Base-by-base conservation (phyloP, 2,113 vertebrate species). In the Cathartes aura region DNA sequence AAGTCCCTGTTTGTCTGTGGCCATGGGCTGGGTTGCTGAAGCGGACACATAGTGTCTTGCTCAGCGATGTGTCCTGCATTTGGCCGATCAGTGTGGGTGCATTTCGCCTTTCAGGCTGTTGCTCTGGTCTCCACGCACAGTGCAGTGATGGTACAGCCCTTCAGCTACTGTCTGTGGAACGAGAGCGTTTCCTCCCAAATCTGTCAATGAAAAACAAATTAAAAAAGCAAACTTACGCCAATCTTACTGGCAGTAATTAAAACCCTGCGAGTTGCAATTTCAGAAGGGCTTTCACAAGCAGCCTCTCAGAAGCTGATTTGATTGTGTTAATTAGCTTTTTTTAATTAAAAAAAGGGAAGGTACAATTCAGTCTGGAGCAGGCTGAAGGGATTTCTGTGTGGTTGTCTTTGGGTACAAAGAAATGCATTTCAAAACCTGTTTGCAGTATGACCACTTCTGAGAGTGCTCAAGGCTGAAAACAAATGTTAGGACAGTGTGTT, bases 41-140 rank as follows among this genome's bases (percentile, higher is more conserved):
- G 47, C 2, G 0, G 43, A 21, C 5, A 8, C 0, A 0, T 9
- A 22, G 13, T 26, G 6, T 34, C 23, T 47, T 5, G 11, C 38
- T 34, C 48, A 15, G 42, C 2, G 2, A 16, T 30, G 14, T n/a
- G 40, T 52, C 11, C 34, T 74, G 34, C 8, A 5, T 56, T 73
- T 34, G 43, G 15, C 24, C 29, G 20, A 18, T 21, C 29, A 11
- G 19, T 3, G 7, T 22, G 21, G 38, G 34, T 47, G 32, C 38
- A 5, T 60, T 64, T 80, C 1, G 1, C 38, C 10, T 59, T 60
- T 60, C 48, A 15, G 13, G 27, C 45, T n/a, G 27, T 42, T 0
- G 0, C 40, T 22, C 11, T 55, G 11, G 21, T 34, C 29, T 60
- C 21, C 1, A 1, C 1, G 4, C 0, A 2, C 59, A 50, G 48